Evolutionary conservation across 2,797 vertebrate genomes (phyloP).

Genomic region (Sebastes alutus): DNA sequence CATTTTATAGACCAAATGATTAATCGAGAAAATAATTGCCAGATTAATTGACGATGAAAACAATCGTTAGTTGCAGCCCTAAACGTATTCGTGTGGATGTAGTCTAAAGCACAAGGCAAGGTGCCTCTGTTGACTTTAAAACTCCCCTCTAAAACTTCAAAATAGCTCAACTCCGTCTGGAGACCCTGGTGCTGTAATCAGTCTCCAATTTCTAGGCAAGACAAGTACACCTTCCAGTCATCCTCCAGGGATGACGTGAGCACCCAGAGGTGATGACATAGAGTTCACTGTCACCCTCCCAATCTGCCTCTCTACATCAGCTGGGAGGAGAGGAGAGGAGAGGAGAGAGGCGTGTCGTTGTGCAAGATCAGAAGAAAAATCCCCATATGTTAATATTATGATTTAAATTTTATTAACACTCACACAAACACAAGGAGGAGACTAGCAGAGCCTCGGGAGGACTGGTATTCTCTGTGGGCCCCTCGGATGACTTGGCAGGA

Average conservation of each 20-base stretch:
- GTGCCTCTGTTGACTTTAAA: conserved; percentile 13
- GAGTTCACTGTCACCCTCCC: conserved; percentile 23
- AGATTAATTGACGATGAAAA: too few relatives aligned
- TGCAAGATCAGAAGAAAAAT: conserved; percentile 37
- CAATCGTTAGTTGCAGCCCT: too few relatives aligned
- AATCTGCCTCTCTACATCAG: background rate
- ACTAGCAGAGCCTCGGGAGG: conserved; percentile 1
- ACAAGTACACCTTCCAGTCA: conserved; percentile 1
- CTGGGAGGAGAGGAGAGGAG: background rate
- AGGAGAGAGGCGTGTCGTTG: background rate
- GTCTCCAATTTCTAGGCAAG: conserved; percentile 26
- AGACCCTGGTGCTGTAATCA: background rate
- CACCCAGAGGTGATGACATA: conserved; percentile 30
- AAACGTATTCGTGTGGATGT: too few relatives aligned
- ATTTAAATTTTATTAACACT: conserved; percentile 29
- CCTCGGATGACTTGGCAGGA: conserved; percentile 26
- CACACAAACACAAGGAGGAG: background rate
- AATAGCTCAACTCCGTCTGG: conserved; percentile 7
- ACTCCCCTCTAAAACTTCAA: background rate
- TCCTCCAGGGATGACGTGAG: background rate
- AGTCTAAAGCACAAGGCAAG: background rate
- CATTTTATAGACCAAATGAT: too few relatives aligned
- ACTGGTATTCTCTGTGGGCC: conserved; percentile 28
- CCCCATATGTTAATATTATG: conserved; percentile 35
- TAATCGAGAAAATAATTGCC: too few relatives aligned